Evolutionary conservation across 2,888 invertebrate genomes (phyloP).

Genomic region (Ochropacha duplaris): DNA sequence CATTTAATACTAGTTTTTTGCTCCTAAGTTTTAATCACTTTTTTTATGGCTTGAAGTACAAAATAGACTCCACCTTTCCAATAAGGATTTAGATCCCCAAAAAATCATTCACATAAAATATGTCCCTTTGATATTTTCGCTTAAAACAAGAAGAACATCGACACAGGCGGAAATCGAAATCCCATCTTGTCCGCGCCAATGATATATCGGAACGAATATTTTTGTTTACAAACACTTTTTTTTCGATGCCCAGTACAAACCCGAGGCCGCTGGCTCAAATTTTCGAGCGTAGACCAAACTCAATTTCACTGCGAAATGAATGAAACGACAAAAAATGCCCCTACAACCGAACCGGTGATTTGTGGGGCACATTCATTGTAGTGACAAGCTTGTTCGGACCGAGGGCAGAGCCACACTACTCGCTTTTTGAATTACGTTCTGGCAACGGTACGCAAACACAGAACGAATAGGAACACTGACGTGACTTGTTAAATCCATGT

Average conservation of each 20-base stretch:
- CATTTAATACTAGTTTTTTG: too few species aligned
- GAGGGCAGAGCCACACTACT: slow-evolving; percentile 54
- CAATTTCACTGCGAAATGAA: slow-evolving; percentile 75
- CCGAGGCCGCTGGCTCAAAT: slow-evolving; percentile 47
- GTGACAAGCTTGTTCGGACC: slow-evolving; percentile 72
- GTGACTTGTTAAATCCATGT: slow-evolving; percentile 68
- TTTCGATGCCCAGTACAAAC: slow-evolving; percentile 25
- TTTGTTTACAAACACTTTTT: slow-evolving; percentile 52
- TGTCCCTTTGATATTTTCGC: slow-evolving; percentile 10
- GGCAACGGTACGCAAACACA: slow-evolving; percentile 44
- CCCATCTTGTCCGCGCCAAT: slow-evolving; percentile 31
- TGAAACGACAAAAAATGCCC: slow-evolving; percentile 70
- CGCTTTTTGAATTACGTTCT: slow-evolving; percentile 54
- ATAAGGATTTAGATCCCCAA: neutral
- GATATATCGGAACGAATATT: slow-evolving; percentile 40
- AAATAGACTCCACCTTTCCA: neutral
- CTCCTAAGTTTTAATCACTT: too few species aligned
- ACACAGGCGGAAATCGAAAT: slow-evolving; percentile 27
- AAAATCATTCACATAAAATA: too few species aligned
- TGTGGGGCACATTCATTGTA: slow-evolving; percentile 78
- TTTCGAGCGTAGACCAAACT: slow-evolving; percentile 60
- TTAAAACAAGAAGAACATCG: slow-evolving; percentile 15
- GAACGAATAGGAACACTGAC: slow-evolving; percentile 43
- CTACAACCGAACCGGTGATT: slow-evolving; percentile 72
- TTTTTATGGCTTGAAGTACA: too few species aligned